Base-by-base conservation (phyloP, 2,113 vertebrate species). In the Nothocercus nigrocapillus region DNA sequence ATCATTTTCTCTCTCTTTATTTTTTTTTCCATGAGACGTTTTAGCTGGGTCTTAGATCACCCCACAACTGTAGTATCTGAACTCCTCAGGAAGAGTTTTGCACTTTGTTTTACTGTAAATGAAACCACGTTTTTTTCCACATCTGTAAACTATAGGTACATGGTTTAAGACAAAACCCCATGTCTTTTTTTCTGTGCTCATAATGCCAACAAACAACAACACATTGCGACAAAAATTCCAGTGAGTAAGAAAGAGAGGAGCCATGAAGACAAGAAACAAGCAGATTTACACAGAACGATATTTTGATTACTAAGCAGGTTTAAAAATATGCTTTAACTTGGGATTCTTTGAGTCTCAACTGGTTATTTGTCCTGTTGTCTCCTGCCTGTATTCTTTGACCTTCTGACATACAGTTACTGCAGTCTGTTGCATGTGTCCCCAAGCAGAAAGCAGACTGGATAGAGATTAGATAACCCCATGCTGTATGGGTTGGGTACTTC, bases 401-500 rank as follows among this genome's bases (percentile, higher is more conserved):
- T 95, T n/a, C 74, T 95, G 95, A 93, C 90, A 96, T 87, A 89
- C 90, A 89, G 94, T 89, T 92, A 83, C 90, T 96, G 94, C 90
- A 91, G 94, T 80, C 84, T 93, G 92, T 89, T 96, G 93, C 95
- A 80, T 92, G 94, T 59, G 86, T 95, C 94, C 89, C 86, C 94
- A 70, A 93, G 90, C 95, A 96, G 95, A 97, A 88, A 96, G 94
- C 92, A 97, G 95, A 96, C 95, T 96, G 95, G 95, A 94, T 62
- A 92, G 90, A 96, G 94, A 96, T 96, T 95, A 96, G 96, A 96
- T 96, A 96, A 95, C 77, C 94, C 86, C 66, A 3, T 80, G 90
- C 90, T 90, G 80, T 51, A 63, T 30, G 95, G 93, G 92, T 24
- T 94, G 93, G 90, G 95, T 93, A 63, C 70, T 94, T 90, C 92